Percentiles rank a stretch among this genome's conserved stretches.
Conservation (phyloP, 2,113 vertebrate species). For the Mesembrinibis cayennensis region DNA sequence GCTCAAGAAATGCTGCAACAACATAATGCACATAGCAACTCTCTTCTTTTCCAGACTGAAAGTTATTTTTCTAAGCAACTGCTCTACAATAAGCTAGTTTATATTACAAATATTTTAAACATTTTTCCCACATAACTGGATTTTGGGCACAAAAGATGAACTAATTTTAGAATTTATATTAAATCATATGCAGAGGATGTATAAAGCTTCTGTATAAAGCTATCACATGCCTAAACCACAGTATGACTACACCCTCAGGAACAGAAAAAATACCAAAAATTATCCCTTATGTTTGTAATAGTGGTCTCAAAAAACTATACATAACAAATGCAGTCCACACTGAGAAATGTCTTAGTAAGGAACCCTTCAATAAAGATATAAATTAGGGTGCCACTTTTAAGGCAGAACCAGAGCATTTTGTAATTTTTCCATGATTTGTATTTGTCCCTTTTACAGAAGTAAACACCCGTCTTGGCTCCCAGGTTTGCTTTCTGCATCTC, state of each 20-base stretch:
- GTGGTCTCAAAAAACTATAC: neutral
- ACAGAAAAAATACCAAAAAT: neutral
- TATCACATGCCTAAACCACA: neutral
- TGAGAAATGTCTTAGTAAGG: neutral
- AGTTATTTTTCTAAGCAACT: neutral
- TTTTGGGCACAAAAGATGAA: neutral
- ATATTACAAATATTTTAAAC: neutral
- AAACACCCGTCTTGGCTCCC: neutral
- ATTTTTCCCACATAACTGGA: neutral
- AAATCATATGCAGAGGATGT: neutral
- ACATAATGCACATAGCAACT: neutral
- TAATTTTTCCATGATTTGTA: neutral
- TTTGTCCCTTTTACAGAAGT: neutral
- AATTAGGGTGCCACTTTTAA: neutral
- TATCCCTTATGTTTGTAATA: neutral
- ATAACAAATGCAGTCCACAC: neutral
- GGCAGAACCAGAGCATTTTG: neutral
- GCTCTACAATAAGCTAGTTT: neutral
- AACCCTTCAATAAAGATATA: neutral
- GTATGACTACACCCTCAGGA: neutral
- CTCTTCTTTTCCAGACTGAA: neutral
- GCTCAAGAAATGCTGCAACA: neutral
- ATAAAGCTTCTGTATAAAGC: neutral
- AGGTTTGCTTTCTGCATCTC: neutral
- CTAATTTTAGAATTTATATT: neutral